A percentile compares a stretch with the other conserved stretches of the same genome.
Evolutionary conservation across 2,797 vertebrate genomes (phyloP).

Genomic region (Alauda arvensis): DNA sequence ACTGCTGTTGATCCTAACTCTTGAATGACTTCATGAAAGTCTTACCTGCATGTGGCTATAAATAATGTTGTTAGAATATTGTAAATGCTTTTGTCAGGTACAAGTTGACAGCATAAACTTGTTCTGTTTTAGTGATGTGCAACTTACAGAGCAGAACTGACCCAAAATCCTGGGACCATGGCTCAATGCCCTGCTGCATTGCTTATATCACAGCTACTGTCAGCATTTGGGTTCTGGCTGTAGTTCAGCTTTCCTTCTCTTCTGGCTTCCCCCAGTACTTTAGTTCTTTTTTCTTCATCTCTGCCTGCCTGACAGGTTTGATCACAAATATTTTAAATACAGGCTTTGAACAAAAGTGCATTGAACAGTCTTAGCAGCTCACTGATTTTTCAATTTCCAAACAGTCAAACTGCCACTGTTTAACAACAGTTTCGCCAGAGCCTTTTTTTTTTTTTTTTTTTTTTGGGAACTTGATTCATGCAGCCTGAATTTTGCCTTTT

Average conservation of each 20-base stretch:
- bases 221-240: neutral
- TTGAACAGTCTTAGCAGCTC: neutral
- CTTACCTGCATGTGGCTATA: neutral
- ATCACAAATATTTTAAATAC: neutral
- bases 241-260: neutral
- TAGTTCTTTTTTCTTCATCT: neutral
- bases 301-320: neutral
- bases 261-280: neutral
- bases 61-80: neutral
- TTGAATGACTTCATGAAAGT: neutral
- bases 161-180: neutral
- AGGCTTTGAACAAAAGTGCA: neutral
- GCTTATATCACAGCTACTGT: neutral
- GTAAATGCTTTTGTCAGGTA: neutral
- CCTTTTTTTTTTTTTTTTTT: neutral
- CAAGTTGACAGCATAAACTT: neutral
- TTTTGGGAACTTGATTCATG: neutral
- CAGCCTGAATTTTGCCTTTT: slow-evolving; percentile 7
- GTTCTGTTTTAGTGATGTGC: neutral
- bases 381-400: slow-evolving; percentile 10
- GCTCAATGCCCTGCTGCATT: neutral
- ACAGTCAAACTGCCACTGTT: neutral
- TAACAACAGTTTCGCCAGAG: neutral
- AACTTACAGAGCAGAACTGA: neutral
- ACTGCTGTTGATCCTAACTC: neutral